Evolutionary conservation across 2,888 invertebrate genomes (phyloP).

Genomic region (Petrophora chlorosata): DNA sequence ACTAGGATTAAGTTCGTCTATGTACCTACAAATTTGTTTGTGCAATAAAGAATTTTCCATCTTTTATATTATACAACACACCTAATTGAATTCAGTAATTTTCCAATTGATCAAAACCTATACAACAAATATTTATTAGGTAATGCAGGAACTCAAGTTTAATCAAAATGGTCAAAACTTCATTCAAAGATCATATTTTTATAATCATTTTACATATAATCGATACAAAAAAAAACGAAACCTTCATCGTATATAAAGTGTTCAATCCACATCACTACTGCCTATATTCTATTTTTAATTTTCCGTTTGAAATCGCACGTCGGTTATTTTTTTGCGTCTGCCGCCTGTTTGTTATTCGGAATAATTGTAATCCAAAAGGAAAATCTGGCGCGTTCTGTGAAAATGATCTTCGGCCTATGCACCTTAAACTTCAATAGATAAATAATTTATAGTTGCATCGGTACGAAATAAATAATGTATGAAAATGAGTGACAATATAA

Average conservation of each 20-base stretch:
- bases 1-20: no score
- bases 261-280: neutral
- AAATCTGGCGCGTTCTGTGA: neutral
- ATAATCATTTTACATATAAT: neutral
- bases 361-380: slow-evolving; percentile 16
- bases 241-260: no score
- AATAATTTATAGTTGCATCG: slow-evolving; percentile 15
- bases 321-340: slow-evolving; percentile 63
- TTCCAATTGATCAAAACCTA: no score
- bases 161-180: no score
- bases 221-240: no score
- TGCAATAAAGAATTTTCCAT: no score
- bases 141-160: no score
- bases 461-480: slow-evolving; percentile 32
- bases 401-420: neutral
- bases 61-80: no score
- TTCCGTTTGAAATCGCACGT: slow-evolving; percentile 58
- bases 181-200: no score
- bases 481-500: slow-evolving; percentile 86
- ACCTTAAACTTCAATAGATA: slow-evolving; percentile 2
- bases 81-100: no score
- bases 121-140: no score
- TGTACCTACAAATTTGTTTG: no score
- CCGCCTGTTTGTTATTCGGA: slow-evolving; percentile 32
- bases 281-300: slow-evolving; percentile 33